A percentile compares a stretch with the other conserved stretches of the same genome.
Conservation (phyloP, 1,140 invertebrate genomes). For the Polyergus mexicanus region DNA sequence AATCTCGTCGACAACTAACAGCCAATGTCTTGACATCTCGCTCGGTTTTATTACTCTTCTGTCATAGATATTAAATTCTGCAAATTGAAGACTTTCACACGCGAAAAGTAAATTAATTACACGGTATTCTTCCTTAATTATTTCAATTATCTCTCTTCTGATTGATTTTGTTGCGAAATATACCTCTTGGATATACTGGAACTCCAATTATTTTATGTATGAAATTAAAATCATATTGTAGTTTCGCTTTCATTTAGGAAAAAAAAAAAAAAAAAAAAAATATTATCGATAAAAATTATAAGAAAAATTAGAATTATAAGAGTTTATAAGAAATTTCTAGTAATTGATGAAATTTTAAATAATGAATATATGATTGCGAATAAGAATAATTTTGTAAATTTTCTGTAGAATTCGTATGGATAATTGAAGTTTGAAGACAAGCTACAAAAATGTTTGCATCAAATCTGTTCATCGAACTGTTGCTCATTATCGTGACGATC, state of each 20-base stretch:
- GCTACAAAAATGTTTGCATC: background rate
- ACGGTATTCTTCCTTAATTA: background rate
- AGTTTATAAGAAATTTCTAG: background rate
- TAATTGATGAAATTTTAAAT: background rate
- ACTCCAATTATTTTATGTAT: background rate
- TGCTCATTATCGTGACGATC: conserved; percentile 11
- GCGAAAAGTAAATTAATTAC: background rate
- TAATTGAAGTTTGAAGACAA: background rate
- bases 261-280: too few species aligned
- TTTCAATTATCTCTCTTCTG: conserved; percentile 10
- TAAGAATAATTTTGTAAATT: background rate
- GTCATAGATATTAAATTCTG: conserved; percentile 27
- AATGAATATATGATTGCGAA: background rate
- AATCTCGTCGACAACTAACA: conserved; percentile 65
- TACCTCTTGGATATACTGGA: background rate
- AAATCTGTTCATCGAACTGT: background rate
- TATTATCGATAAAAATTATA: background rate
- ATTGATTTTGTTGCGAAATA: background rate
- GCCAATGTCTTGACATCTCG: conserved; percentile 31
- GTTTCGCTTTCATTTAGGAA: background rate
- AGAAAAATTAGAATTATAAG: too few species aligned
- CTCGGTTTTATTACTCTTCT: conserved; percentile 49
- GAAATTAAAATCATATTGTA: conserved; percentile 3
- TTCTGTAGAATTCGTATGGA: background rate
- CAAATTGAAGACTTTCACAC: conserved; percentile 1